Base-by-base conservation (phyloP, 2,888 invertebrate genomes). In the Mythimna ferrago region DNA sequence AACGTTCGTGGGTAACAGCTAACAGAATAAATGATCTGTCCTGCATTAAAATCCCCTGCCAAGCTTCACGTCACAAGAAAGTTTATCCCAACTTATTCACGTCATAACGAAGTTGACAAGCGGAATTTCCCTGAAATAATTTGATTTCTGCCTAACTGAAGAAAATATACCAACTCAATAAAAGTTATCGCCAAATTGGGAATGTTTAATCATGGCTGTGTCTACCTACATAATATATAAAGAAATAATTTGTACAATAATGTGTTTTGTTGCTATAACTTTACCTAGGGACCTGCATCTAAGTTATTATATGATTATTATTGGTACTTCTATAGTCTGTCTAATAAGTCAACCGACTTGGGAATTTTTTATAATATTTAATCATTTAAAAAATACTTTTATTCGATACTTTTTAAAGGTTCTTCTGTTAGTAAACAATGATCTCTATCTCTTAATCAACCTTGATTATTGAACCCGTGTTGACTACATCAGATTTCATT, bases 21-120 rank as follows among this genome's bases (percentile, higher is more conserved):
- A 21, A 70, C 60, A 61, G 64, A 82, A 80, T 82, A 73, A 73
- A 78, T 67, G 7, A 82, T 70, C 53, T 41, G 54, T 64, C 66
- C 66, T 56, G 64, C 57, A 78, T 70, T 67, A 77, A 72, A 66
- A 72, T 48, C 62, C 56, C 35, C 16, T 58, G 58, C 48, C n/a
- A 65, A 62, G 56, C 65, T 54, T 65, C 44, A 62, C 41, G 38
- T 67, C 64, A 51, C 16, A 67, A 57, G 54, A 65, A 78, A 81
- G 61, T 71, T 73, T 11, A 62, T 38, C 68, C 41, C 41, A 65
- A 78, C 66, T 69, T 73, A 54, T 48, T 66, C 56, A 70, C 60
- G 64, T 65, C 44, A 44, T 72, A 73, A 75, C 62, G 44, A 80
- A 82, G 54, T 66, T 77, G 71, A 35, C 16, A 51, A 64, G 66